A percentile compares a stretch with the other conserved stretches of the same genome.
These are phyloP conservation scores for Sturmia bella DNA, from an alignment of 2,888 invertebrate species.

Conservation along the genomic window DNA sequence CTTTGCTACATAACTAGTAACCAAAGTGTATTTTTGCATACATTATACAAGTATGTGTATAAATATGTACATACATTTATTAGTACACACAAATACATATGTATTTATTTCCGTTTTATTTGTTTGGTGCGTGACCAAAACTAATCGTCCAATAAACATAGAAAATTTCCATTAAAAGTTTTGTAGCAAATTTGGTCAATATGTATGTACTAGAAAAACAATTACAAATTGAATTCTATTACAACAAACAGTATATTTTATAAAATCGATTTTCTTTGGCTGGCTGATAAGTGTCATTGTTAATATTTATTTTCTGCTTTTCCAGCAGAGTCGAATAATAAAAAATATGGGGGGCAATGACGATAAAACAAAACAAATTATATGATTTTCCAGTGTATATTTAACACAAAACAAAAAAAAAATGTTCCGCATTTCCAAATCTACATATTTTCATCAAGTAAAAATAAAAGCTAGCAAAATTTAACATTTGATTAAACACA, in stretches of 20 bases:
- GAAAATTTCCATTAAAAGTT: slow-evolving; percentile 39
- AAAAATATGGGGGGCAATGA: slow-evolving; percentile 11
- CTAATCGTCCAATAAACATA: slow-evolving; percentile 38
- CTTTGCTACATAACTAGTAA: too few relatives aligned
- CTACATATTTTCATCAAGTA: slow-evolving; percentile 47
- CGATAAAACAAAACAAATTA: not conserved
- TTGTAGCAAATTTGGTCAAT: slow-evolving; percentile 36
- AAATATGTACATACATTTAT: not conserved
- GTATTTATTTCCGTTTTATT: slow-evolving; percentile 53
- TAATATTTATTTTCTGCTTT: slow-evolving; percentile 2
- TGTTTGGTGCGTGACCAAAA: slow-evolving; percentile 63
- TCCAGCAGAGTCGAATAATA: not conserved
- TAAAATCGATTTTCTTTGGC: slow-evolving; percentile 54
- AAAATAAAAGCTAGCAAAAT: slow-evolving; percentile 34
- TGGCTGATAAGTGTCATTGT: slow-evolving; percentile 40
- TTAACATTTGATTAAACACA: slow-evolving; percentile 16
- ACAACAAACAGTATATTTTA: slow-evolving; percentile 30
- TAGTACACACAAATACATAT: not conserved
- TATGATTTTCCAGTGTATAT: slow-evolving; percentile 33
- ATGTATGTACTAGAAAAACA: slow-evolving; percentile 6
- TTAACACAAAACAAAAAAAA: slow-evolving; percentile 1
- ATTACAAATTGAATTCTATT: slow-evolving; percentile 17
- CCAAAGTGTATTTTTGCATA: slow-evolving; percentile 17
- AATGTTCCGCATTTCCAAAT: slow-evolving; percentile 47
- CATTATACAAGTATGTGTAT: not conserved